These are phyloP conservation scores for Semnornis frantzii DNA, from an alignment of 2,113 vertebrate species.

Conservation along the genomic window DNA sequence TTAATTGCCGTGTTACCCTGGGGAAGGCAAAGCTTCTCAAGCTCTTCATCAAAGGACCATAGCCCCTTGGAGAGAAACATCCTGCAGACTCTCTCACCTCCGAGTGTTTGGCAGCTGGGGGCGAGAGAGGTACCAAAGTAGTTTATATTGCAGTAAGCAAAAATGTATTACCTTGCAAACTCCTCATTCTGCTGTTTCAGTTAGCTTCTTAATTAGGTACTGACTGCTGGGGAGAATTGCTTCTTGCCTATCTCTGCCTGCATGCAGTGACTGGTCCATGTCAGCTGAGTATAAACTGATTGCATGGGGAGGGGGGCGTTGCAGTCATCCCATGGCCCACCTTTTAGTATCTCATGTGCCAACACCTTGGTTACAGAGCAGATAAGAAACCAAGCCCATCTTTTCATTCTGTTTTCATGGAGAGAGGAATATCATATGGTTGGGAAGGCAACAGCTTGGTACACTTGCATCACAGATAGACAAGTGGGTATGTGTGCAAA, in stretches of 20 bases:
- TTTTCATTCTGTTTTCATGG: neutral
- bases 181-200: neutral
- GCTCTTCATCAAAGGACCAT: conserved; percentile 17
- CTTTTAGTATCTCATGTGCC: neutral
- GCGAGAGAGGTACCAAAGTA: neutral
- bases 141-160: conserved; percentile 29
- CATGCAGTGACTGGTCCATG: neutral
- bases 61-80: conserved; percentile 11
- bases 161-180: neutral
- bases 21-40: neutral
- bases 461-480: neutral
- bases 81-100: neutral
- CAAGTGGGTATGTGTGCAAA: neutral
- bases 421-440: neutral
- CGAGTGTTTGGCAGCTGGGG: neutral
- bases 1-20: conserved; percentile 33
- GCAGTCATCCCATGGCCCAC: neutral
- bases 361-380: neutral
- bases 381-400: neutral
- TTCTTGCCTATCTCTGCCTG: neutral
- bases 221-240: neutral
- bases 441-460: neutral
- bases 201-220: conserved; percentile 21
- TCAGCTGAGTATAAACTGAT: neutral
- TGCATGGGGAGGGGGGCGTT: neutral